Base-by-base conservation (phyloP, 2,113 vertebrate genomes). In the Anseranas semipalmata region DNA sequence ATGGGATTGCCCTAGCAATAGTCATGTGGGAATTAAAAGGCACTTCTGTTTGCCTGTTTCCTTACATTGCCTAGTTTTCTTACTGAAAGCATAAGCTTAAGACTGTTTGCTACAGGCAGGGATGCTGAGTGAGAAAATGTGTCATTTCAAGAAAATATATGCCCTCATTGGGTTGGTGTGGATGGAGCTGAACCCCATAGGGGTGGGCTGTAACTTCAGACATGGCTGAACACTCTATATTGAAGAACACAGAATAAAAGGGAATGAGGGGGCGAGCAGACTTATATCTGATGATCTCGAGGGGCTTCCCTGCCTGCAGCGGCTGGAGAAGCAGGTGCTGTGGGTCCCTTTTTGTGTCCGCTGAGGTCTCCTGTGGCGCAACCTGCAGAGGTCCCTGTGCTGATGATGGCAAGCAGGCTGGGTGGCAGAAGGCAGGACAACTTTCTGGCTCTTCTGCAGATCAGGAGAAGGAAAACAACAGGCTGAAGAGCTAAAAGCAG, bases 381-480 rank as follows among this genome's bases (percentile, higher is more conserved):
- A 33, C 53, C 53, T 17, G 15, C 9, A 6, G 53, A 19, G 18
- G 27, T 35, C 33, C 28, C 50, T 56, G 28, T 0, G 0, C 58
- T 56, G 68, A 15, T 27, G 10, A 2, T 19, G 28, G 62, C 12
- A 12, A 67, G 32, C 56, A 28, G n/a, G 35, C 32, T 20, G 46
- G 18, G 66, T 7, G 55, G 41, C 50, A 55, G 68, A 46, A 39
- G n/a, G 18, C 37, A 72, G 53, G 39, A 39, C 12, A 79, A 19
- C 27, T 79, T 41, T 81, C 24, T 0, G 0, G 10, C n/a, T 22
- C 39, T 75, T 35, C 62, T 73, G 56, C 18, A 32, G 6, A 6
- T 85, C 72, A 53, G 45, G 50, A 83, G 10, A 8, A 43, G 37
- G 25, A 95, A 77, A 77, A 17, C 13, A 30, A 32, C 9, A 15